A percentile compares a stretch with the other conserved stretches of the same genome.
Conservation (phyloP, 2,888 invertebrate genomes). For the Calameuta idolon region DNA sequence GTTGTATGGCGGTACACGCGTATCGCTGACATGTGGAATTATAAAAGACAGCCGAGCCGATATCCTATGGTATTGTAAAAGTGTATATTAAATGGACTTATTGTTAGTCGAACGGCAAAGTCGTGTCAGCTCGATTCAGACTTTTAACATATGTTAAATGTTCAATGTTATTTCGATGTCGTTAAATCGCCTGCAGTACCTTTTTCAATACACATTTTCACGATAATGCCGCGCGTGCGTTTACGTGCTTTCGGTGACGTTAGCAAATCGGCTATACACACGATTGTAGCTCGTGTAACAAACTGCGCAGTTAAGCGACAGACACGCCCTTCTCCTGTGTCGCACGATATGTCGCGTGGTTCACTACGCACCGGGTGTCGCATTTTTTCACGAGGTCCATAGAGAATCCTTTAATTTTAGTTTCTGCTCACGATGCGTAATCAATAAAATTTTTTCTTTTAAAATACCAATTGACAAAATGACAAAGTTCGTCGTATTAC, state of each 20-base stretch:
- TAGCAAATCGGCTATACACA: slow-evolving; percentile 29
- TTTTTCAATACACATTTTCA: not conserved
- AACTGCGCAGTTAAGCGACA: slow-evolving; percentile 63
- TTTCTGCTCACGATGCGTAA: not conserved
- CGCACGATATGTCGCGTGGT: slow-evolving; percentile 57
- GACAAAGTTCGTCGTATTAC: not conserved
- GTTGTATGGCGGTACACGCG: not conserved
- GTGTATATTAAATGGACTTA: not conserved
- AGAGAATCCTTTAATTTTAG: not conserved
- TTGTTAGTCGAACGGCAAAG: not conserved
- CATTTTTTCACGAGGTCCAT: slow-evolving; percentile 16
- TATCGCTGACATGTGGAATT: not conserved
- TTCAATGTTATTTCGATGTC: not conserved
- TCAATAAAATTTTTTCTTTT: not conserved
- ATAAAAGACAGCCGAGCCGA: not conserved
- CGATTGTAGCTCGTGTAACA: slow-evolving; percentile 61
- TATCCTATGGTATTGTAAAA: not conserved
- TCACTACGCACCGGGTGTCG: slow-evolving; percentile 52
- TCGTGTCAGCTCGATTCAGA: not conserved
- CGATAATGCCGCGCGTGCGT: not conserved
- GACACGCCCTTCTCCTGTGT: slow-evolving; percentile 64
- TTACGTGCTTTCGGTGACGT: slow-evolving; percentile 19
- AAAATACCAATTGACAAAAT: not conserved
- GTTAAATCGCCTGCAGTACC: not conserved
- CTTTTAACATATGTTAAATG: not conserved